phyloP scores from a whole-genome alignment of 92 coral and sea anemone species.

The Porites rus region DNA sequence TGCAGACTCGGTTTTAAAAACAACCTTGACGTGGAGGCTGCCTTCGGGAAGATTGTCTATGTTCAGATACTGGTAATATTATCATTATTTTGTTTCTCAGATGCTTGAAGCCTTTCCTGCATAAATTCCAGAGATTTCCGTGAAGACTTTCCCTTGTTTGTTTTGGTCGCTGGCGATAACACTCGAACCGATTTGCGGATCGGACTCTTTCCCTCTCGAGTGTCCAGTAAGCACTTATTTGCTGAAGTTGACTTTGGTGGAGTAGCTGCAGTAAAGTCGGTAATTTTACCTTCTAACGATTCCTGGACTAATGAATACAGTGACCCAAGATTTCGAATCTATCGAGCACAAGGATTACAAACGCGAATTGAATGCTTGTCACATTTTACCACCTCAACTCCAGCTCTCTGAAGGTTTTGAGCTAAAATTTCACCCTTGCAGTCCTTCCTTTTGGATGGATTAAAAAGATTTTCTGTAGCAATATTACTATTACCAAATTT shows the following conservation, averaged over 20 bases:
- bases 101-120: constrained; percentile 22
- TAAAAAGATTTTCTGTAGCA: constrained; percentile 26
- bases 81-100: constrained; percentile 23
- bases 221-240: constrained; percentile 35
- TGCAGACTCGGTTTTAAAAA: constrained; percentile 5
- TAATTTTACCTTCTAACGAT: constrained; percentile 30
- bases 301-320: constrained; percentile 34
- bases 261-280: neutral
- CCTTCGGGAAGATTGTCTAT: constrained; percentile 47
- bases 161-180: constrained; percentile 28
- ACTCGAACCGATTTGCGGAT: constrained; percentile 41
- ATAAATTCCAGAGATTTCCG: constrained; percentile 43
- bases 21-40: constrained; percentile 44
- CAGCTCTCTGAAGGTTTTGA: no score
- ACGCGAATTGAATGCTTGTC: neutral
- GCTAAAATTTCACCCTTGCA: no score
- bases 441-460: no score
- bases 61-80: constrained; percentile 30
- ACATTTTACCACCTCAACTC: no score
- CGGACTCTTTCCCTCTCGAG: constrained; percentile 54
- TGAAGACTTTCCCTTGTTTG: constrained; percentile 36
- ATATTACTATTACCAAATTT: constrained; percentile 26
- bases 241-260: constrained; percentile 22
- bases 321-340: constrained; percentile 47
- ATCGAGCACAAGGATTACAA: constrained; percentile 46